Percentiles rank a stretch among this genome's conserved stretches.
These are phyloP conservation scores for Bagarius yarrelli DNA, from an alignment of 2,113 vertebrate genomes.

Conservation along the genomic window DNA sequence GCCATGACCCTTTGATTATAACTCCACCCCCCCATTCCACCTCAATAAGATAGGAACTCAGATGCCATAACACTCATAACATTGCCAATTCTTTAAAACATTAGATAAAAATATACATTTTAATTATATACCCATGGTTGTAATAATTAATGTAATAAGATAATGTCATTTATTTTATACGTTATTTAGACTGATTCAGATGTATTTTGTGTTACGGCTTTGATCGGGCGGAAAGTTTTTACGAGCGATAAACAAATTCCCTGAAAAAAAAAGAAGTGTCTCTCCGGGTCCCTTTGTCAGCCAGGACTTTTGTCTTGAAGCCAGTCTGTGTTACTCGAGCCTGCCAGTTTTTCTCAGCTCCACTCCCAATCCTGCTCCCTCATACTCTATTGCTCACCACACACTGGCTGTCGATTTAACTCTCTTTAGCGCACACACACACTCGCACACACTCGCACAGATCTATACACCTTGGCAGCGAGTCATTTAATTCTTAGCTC, in stretches of 20 bases:
- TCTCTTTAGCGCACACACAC: constrained; percentile 45
- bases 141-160: no score
- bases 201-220: neutral
- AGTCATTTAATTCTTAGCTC: constrained; percentile 44
- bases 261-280: constrained; percentile 56
- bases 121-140: no score
- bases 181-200: neutral
- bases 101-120: no score
- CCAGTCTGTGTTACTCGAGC: constrained; percentile 47
- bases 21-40: no score
- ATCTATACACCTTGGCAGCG: constrained; percentile 39
- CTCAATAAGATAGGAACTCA: no score
- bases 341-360: constrained; percentile 58
- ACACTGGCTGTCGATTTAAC: constrained; percentile 57
- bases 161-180: no score
- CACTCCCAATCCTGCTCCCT: constrained; percentile 13
- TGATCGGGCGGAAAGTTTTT: neutral
- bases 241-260: constrained; percentile 48
- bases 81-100: no score
- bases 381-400: neutral
- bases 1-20: no score
- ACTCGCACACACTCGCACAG: constrained; percentile 37
- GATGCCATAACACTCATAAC: no score
- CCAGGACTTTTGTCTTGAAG: constrained; percentile 62
- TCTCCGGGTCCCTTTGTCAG: constrained; percentile 73